Evolutionary conservation across 2,888 invertebrate genomes (phyloP), one percentile per base, ranked within the genome.

Genomic region (Polydrusus pterygomalis): DNA sequence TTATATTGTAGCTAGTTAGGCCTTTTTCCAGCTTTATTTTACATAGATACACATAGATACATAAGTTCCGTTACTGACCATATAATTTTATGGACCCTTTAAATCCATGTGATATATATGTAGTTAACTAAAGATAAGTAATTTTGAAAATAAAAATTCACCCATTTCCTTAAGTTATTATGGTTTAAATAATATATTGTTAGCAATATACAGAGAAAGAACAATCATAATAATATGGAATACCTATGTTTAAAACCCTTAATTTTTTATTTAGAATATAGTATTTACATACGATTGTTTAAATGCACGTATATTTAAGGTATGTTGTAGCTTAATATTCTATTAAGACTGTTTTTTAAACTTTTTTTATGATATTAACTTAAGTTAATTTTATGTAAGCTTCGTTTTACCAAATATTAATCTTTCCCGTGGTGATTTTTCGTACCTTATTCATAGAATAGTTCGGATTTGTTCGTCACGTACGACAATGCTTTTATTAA

Each of bases 201-300:
- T 70, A 62, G 70, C 70, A 70, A 70, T 70, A 70, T 56, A 62
- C 25, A 62, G 47, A 62, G 38, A 43, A 47, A 70, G 51, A 70
- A 62, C 70, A 70, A 70, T 70, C 70, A 70, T 69, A 45, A 17
- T 10, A 9, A 7, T 47, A 60, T 30, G 45, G 9, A 69, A 69
- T 54, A 47, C 20, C 34, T 18, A 54, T 43, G n/a, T 43, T 34
- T 30, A 20, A 60, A 69, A 47, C 2, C 30, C 25, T 2, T 25
- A 54, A 58, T 47, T 30, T 18, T 69, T 69, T 20, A 67, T 13
- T n/a, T 54, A 54, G 17, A 25, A 54, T 30, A 25, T 54, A 54
- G 30, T 54, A 30, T 25, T 47, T 17, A 54, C 40, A 38, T 1
- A 10, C 34, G 34, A 34, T 34, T 34, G 10, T 10, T 34, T 34